These are phyloP conservation scores for Spermophilus dauricus DNA, from an alignment of 2,113 vertebrate species.

Conservation along the genomic window DNA sequence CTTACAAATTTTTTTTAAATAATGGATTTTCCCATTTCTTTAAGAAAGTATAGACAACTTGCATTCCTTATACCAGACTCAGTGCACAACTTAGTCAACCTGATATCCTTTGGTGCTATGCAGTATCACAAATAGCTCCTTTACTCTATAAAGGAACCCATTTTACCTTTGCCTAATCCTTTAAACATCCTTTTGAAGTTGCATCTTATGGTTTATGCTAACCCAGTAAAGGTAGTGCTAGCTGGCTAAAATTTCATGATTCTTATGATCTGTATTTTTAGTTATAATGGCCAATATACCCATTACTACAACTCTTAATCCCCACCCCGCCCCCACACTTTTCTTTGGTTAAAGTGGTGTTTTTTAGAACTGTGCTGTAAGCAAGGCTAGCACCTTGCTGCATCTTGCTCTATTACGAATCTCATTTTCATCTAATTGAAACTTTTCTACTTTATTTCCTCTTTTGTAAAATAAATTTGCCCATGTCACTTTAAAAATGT, in stretches of 20 bases:
- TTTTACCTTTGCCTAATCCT: not conserved
- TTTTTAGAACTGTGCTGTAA: not conserved
- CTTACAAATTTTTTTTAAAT: not conserved
- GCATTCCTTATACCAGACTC: not conserved
- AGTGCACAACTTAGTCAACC: not conserved
- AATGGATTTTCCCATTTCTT: not conserved
- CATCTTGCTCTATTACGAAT: not conserved
- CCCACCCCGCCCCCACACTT: not conserved
- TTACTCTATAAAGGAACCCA: not conserved
- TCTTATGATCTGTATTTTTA: not conserved
- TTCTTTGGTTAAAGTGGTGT: not conserved
- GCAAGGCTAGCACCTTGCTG: not conserved
- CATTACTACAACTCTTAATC: not conserved
- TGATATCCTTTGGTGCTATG: slow-evolving; percentile 50
- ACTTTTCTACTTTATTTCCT: slow-evolving; percentile 41
- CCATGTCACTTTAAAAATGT: not conserved
- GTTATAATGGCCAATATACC: not conserved
- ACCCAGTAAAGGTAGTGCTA: not conserved
- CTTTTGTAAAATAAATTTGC: slow-evolving; percentile 45
- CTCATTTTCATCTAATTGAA: not conserved
- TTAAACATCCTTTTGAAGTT: not conserved
- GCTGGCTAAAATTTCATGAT: not conserved
- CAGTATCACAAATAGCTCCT: not conserved
- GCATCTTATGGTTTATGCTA: not conserved
- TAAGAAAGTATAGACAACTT: not conserved